Base-by-base conservation (phyloP, 2,888 invertebrate species). In the Lordiphosa andalusiaca region DNA sequence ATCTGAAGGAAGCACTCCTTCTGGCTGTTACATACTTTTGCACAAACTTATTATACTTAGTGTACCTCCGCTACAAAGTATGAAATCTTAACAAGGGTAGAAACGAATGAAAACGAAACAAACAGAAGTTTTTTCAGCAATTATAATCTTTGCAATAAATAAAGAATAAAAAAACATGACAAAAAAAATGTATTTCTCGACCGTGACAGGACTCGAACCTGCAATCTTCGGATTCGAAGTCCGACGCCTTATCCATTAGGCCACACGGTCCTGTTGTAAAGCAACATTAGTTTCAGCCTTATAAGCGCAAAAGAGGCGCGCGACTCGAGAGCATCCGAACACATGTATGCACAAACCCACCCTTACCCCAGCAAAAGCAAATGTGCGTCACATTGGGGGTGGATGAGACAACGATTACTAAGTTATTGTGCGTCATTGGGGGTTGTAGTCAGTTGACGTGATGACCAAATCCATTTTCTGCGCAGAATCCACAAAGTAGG, bases 201-300 rank as follows among this genome's bases (percentile, higher is more conserved):
- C 89, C 89, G 89, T 89, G 89, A 88, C 89, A 89, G 89, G 89
- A 89, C 89, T 89, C 89, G 89, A 89, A 89, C 89, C 89, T 89
- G 89, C 89, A 89, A 89, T 89, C 89, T 89, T 89, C 89, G 89
- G 89, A 89, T 89, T 88, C 89, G 89, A 89, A 89, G 89, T 89
- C 89, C 89, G 89, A 89, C 89, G 89, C 89, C 89, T 89, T 89
- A 89, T 89, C 89, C 89, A 89, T 89, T 89, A 89, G 89, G 89
- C 89, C 89, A 89, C 89, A 89, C 88, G 88, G 89, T 88, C 89
- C 52, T 52, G 66, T 59, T 81, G 53, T n/a, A 23, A 36, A 7
- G 19, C 52, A 40, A n/a, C 37, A 57, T 67, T 71, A 50, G 69
- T 73, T 53, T 54, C 64, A 21, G 57, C 25, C 9, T 33, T 69